Conservation (phyloP, 1,140 invertebrate genomes). For the Acromyrmex heyeri region DNA sequence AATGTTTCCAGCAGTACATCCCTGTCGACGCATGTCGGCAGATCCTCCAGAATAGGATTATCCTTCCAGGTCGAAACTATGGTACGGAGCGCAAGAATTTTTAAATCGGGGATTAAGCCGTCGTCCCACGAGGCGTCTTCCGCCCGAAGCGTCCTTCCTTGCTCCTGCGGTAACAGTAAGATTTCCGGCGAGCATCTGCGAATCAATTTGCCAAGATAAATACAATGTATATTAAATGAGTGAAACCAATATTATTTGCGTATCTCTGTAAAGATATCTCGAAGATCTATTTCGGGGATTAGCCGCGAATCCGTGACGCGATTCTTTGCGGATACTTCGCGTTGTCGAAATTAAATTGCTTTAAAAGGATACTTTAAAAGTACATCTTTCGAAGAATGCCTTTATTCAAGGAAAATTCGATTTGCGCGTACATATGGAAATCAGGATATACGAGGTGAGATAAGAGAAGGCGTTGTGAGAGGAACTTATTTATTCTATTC, state of each 20-base stretch:
- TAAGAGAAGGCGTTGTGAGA: neutral
- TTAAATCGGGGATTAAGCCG: constrained; percentile 77
- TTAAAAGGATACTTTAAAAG: neutral
- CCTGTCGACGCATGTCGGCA: constrained; percentile 79
- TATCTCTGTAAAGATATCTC: neutral
- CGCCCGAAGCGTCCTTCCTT: constrained; percentile 73
- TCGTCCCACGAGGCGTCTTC: constrained; percentile 81
- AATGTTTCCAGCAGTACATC: constrained; percentile 82
- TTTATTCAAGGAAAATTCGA: neutral
- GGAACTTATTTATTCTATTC: constrained; percentile 9
- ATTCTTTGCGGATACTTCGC: neutral
- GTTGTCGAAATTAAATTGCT: neutral
- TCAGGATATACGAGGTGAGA: neutral
- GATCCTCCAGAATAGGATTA: constrained; percentile 79
- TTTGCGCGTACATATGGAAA: neutral
- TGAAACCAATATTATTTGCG: neutral
- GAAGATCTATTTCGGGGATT: neutral
- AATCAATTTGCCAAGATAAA: neutral
- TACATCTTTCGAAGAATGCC: too few species aligned
- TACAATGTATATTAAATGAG: neutral
- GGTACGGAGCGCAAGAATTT: constrained; percentile 75
- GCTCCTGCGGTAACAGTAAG: constrained; percentile 68
- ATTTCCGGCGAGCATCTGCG: constrained; percentile 80
- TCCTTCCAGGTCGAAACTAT: constrained; percentile 77
- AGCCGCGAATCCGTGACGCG: neutral